Percentiles rank a stretch among this genome's conserved stretches.
Evolutionary conservation across 2,888 invertebrate genomes (phyloP).

Genomic region (Branchinecta sandiegonensis): DNA sequence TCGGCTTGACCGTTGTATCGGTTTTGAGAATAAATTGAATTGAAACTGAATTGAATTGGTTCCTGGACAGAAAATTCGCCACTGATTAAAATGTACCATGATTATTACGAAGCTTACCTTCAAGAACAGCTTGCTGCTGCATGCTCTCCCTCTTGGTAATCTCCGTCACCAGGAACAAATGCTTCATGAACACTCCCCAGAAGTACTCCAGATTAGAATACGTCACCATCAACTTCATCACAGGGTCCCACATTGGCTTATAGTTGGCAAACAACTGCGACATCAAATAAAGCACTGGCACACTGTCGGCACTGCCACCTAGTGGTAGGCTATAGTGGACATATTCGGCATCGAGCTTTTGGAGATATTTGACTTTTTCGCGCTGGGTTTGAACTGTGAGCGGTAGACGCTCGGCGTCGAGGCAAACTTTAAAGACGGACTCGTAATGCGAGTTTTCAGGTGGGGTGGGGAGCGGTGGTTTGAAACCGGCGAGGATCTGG

Average conservation of each 20-base stretch:
- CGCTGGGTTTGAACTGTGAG: constrained; percentile 64
- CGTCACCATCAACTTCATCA: constrained; percentile 54
- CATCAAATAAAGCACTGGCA: constrained; percentile 60
- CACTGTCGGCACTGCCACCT: constrained; percentile 20
- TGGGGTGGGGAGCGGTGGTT: constrained; percentile 36
- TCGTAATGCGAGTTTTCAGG: constrained; percentile 32
- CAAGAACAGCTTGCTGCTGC: neutral
- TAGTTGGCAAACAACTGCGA: constrained; percentile 73
- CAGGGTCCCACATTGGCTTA: constrained; percentile 72
- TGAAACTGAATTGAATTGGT: too few relatives aligned
- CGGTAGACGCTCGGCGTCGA: constrained; percentile 51
- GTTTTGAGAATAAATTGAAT: too few relatives aligned
- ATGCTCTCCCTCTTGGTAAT: constrained; percentile 38
- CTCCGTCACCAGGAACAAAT: constrained; percentile 37
- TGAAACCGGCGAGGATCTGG: constrained; percentile 56
- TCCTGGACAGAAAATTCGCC: neutral
- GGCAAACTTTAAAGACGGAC: constrained; percentile 48
- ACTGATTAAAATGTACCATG: neutral
- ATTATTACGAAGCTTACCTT: neutral
- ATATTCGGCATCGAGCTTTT: constrained; percentile 44
- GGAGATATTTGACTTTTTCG: constrained; percentile 55
- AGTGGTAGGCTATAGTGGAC: constrained; percentile 31
- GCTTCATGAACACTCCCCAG: constrained; percentile 51
- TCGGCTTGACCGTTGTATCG: too few relatives aligned
- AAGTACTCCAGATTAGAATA: constrained; percentile 53